These are phyloP conservation scores for Corbicula japonica DNA, from an alignment of 2,888 invertebrate species.

Conservation along the genomic window DNA sequence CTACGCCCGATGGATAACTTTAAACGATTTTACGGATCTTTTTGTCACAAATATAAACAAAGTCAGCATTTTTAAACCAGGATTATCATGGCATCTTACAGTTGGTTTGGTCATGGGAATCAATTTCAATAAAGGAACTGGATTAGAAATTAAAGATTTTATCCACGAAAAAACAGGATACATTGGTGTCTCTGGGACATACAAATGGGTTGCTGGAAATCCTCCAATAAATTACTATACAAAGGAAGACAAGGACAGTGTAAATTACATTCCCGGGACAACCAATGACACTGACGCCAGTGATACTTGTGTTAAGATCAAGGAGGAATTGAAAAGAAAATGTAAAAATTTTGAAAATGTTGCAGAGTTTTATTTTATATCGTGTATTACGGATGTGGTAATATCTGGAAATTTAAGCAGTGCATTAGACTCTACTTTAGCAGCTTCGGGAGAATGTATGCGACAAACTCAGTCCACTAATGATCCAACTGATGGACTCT, in stretches of 20 bases:
- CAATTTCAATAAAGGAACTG: constrained; percentile 53
- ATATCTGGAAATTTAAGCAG: constrained; percentile 40
- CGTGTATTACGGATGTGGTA: constrained; percentile 68
- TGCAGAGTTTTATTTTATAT: constrained; percentile 57
- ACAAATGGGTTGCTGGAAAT: constrained; percentile 36
- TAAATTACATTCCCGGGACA: constrained; percentile 16
- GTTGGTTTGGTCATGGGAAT: constrained; percentile 17
- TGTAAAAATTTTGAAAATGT: constrained; percentile 30
- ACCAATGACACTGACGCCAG: constrained; percentile 7
- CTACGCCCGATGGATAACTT: constrained; percentile 7
- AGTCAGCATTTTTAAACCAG: background rate
- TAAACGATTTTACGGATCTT: constrained; percentile 20
- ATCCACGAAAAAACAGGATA: constrained; percentile 34
- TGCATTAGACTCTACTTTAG: constrained; percentile 41
- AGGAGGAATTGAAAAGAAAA: constrained; percentile 1
- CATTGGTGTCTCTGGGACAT: constrained; percentile 19
- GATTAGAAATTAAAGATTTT: constrained; percentile 34
- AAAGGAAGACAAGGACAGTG: constrained; percentile 11
- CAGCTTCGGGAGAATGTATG: constrained; percentile 64
- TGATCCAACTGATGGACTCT: constrained; percentile 65
- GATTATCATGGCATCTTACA: background rate
- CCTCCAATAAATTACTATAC: constrained; percentile 38
- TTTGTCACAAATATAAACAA: constrained; percentile 27
- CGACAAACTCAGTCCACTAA: constrained; percentile 11
- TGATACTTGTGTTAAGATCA: constrained; percentile 35